phyloP scores from a whole-genome alignment of 2,888 invertebrate genomes.

The Microplitis manilae region DNA sequence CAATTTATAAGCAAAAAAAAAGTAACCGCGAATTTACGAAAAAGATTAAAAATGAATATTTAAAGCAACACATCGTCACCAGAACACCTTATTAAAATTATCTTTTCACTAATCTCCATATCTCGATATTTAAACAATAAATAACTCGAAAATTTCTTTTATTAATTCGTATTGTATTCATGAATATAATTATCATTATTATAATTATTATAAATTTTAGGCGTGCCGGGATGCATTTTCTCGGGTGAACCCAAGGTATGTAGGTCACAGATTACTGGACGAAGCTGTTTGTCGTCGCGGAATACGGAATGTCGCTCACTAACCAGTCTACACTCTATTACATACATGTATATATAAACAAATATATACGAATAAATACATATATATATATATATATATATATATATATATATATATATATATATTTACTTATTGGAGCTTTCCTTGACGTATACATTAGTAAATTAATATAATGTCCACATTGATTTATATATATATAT shows the following conservation, averaged over 20 bases:
- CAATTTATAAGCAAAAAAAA: no score
- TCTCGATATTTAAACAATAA: no score
- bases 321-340: conserved; percentile 29
- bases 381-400: neutral
- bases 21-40: no score
- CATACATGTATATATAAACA: neutral
- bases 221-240: conserved; percentile 39
- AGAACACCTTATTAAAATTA: no score
- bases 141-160: no score
- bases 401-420: neutral
- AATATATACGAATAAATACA: neutral
- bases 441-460: neutral
- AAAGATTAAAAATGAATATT: no score
- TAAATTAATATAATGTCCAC: neutral
- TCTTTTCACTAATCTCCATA: no score
- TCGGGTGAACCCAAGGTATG: conserved; percentile 38
- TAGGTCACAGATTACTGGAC: conserved; percentile 35
- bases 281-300: conserved; percentile 18
- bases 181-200: neutral
- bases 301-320: conserved; percentile 39
- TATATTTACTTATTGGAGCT: neutral
- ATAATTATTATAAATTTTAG: conserved; percentile 26
- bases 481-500: neutral
- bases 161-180: no score
- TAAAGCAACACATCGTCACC: no score